A percentile compares a stretch with the other conserved stretches of the same genome.
Evolutionary conservation across 2,888 invertebrate species (phyloP).

Genomic region (Heliconius sara): DNA sequence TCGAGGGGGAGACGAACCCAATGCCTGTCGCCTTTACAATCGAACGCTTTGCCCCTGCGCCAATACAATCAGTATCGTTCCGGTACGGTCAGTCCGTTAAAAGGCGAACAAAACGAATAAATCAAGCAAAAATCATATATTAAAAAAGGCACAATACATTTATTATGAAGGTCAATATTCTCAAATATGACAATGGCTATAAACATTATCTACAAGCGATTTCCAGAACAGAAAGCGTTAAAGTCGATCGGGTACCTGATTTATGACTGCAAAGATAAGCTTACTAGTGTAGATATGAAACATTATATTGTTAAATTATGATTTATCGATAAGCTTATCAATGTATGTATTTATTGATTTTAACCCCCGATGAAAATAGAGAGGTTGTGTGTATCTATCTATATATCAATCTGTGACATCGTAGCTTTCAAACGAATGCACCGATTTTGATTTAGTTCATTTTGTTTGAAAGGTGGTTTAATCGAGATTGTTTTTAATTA

Average conservation of each 20-base stretch:
- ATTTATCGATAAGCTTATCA: not conserved
- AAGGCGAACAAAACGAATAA: not conserved
- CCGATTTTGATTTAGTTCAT: too few relatives aligned
- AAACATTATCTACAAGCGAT: conserved; percentile 28
- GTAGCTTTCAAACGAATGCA: not conserved
- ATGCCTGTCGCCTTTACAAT: too few relatives aligned
- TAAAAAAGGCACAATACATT: not conserved
- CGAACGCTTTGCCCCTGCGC: too few relatives aligned
- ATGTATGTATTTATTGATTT: not conserved
- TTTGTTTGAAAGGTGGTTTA: too few relatives aligned
- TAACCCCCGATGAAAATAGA: not conserved
- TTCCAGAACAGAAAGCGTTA: conserved; percentile 37
- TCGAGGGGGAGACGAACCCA: too few relatives aligned
- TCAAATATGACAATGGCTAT: conserved; percentile 27
- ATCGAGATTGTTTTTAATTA: too few relatives aligned
- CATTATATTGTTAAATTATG: not conserved
- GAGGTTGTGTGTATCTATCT: not conserved
- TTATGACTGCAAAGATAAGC: conserved; percentile 35
- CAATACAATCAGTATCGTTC: too few relatives aligned
- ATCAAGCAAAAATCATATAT: not conserved
- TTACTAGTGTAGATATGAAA: conserved; percentile 17
- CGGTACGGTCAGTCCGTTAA: too few relatives aligned
- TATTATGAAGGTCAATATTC: not conserved
- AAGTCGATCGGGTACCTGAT: conserved; percentile 41
- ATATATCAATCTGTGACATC: not conserved